Base-by-base conservation (phyloP, 30 jellyfish, hydroid and myxozoan genomes). In the Turritopsis rubra region DNA sequence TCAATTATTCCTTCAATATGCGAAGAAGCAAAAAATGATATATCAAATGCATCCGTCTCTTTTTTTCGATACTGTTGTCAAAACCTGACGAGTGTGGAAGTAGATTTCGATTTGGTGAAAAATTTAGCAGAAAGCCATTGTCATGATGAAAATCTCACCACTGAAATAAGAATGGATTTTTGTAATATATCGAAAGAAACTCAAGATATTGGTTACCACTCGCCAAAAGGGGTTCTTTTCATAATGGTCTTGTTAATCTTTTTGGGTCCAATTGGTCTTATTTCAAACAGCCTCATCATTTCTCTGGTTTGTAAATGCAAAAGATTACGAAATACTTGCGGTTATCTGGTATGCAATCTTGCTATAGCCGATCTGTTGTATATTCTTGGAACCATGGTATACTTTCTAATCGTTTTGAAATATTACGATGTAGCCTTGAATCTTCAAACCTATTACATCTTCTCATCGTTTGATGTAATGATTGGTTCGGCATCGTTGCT, bases 401-500 rank as follows among this genome's bases (percentile, higher is more conserved):
- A 74, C 60, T 22, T 16, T 0, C 60, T 24, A 9, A 30, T 74
- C 27, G 18, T 21, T 24, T 29, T 74, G 82, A 30, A 74, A n/a
- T 29, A 74, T 24, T n/a, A 23, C 23, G 24, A 23, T n/a, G 31
- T 24, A 13, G 31, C 65, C 13, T 74, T 30, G 82, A 23, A 19
- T 19, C 77, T n/a, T 23, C 28, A 68, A 68, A 27, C 31, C 16
- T 68, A n/a, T 23, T 68, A 68, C 77, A 74, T 74, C 28, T 23
- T 74, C 52, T 23, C 82, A 16, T 74, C 82, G 27, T 23, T 74
- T n/a, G 82, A 74, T 74, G 82, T 30, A 17, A 23, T 74, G 53
- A 1, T 74, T 21, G 82, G 82, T 13, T 74, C 82, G n/a, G 82
- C 82, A n/a, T 74, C 82, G 65, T 74, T 74, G 72, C 82, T 74